Percentiles rank a stretch among this genome's conserved stretches.
Conservation (phyloP, 1,140 invertebrate genomes). For the Ceratina australensis region DNA sequence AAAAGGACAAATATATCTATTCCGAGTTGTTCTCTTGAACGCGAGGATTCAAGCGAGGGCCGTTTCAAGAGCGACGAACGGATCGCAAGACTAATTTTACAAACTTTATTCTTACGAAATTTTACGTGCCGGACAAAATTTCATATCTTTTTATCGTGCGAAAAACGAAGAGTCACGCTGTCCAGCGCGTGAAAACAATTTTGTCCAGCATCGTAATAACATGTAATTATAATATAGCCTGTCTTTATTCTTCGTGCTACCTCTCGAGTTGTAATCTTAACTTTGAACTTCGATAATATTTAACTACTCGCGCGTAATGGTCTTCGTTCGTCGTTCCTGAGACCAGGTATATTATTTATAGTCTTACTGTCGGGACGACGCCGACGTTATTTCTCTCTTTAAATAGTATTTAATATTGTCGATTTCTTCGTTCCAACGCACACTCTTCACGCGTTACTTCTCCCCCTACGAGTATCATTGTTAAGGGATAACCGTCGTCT, state of each 20-base stretch:
- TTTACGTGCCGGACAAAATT: background rate
- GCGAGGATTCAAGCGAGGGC: background rate
- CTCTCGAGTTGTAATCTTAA: background rate
- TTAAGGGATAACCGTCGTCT: background rate
- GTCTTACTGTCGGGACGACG: slow-evolving; percentile 14
- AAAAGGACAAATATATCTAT: slow-evolving; percentile 33
- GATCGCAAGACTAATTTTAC: too few species aligned
- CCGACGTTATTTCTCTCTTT: slow-evolving; percentile 44
- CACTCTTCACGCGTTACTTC: slow-evolving; percentile 41
- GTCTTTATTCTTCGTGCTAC: slow-evolving; percentile 4
- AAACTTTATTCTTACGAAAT: background rate
- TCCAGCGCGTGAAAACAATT: too few species aligned
- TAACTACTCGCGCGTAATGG: background rate
- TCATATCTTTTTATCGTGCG: too few species aligned
- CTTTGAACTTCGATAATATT: background rate
- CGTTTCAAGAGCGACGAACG: slow-evolving; percentile 31
- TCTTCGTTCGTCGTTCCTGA: slow-evolving; percentile 35
- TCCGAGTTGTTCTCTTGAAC: background rate
- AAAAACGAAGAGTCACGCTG: too few species aligned
- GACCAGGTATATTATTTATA: slow-evolving; percentile 7
- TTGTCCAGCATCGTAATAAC: background rate
- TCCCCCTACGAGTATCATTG: slow-evolving; percentile 23
- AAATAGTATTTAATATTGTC: slow-evolving; percentile 56
- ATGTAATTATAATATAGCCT: background rate
- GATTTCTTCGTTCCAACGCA: slow-evolving; percentile 59